Conservation (phyloP, 2,113 vertebrate species). For the rat (Rattus norvegicus) region GRCr8 NC_086023.1:168514501-168515000, state of each 20-base stretch:
- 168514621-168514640: rapidly evolving
- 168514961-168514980: not conserved
- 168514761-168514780: rapidly evolving
- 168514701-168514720: not conserved
- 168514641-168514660: rapidly evolving
- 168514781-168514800: rapidly evolving
- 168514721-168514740: not conserved
- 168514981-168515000: not conserved
- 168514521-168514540: not conserved
- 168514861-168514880: rapidly evolving
- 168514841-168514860: not conserved
- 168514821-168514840: not conserved
- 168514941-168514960: rapidly evolving
- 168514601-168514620: not conserved
- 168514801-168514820: rapidly evolving
- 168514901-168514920: not conserved
- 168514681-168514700: not conserved
- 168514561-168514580: not conserved
- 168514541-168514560: not conserved
- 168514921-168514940: not conserved
- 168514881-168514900: no score
- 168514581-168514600: not conserved
- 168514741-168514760: no score
- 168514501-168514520: rapidly evolving
- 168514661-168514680: no score